Percentiles rank a stretch among this genome's conserved stretches.
Evolutionary conservation across 2,113 vertebrate species (phyloP).

Genomic region (Phalacrocorax brasilianus): DNA sequence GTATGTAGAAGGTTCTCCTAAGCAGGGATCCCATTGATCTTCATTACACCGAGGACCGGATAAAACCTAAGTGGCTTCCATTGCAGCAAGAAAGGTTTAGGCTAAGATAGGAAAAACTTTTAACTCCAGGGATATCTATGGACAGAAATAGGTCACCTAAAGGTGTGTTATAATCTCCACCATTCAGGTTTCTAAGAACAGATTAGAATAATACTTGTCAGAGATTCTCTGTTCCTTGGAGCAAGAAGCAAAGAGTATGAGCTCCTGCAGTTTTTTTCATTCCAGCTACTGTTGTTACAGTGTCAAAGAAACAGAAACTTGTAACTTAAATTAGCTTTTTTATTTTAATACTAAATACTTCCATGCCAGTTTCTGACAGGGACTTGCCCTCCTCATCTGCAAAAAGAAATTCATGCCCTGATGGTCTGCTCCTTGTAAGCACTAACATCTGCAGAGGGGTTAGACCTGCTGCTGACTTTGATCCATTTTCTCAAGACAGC

Average conservation of each 20-base stretch:
- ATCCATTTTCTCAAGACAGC: neutral
- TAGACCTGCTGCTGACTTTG: neutral
- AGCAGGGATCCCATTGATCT: neutral
- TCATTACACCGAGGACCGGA: neutral
- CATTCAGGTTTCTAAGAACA: neutral
- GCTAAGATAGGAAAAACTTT: neutral
- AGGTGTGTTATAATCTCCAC: neutral
- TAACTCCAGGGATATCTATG: neutral
- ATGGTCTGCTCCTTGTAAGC: neutral
- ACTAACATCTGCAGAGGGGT: neutral
- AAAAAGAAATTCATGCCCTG: neutral
- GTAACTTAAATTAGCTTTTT: neutral
- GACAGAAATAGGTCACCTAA: neutral
- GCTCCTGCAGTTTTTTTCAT: neutral
- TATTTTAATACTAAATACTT: neutral
- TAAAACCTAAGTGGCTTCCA: neutral
- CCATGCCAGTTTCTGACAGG: neutral
- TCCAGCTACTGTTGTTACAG: neutral
- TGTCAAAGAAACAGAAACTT: neutral
- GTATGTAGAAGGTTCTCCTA: neutral
- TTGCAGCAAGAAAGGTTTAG: neutral
- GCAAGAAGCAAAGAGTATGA: neutral
- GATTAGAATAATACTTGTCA: neutral
- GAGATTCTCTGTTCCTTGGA: neutral
- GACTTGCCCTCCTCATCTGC: neutral